Evolutionary conservation across 2,113 vertebrate genomes (phyloP), one percentile per base, ranked within the genome.

Genomic region (Pipa parva): DNA sequence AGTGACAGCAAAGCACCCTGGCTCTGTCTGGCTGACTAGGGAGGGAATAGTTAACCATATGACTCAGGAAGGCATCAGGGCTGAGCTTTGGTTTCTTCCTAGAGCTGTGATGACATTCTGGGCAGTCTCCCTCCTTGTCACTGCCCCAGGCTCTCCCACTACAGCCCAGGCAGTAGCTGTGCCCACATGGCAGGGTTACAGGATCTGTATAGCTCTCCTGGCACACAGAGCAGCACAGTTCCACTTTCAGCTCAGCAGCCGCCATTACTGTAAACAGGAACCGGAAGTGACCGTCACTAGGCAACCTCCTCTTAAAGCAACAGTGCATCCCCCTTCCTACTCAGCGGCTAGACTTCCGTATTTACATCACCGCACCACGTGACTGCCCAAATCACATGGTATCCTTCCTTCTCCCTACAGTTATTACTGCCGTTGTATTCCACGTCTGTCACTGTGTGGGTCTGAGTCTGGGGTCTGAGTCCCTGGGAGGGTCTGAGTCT

Each of bases 191-290:
- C 59, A 61, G 42, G 9, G 42, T 46, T 21, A 61, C 42, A 13
- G 59, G 59, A 4, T 22, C 5, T 2, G 1, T 61, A 22, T 48
- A 61, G 1, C 46, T 13, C 17, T 29, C 20, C n/a, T 28, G 42
- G 17, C 59, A 61, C n/a, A 61, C 20, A 26, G 59, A 18, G 59
- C 59, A 61, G 37, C 2, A 2, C 37, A 60, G 39, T 5, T 60
- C 58, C 3, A 46, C 42, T 48, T 6, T 21, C 7, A 48, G 9
- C 2, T 7, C 26, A 9, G 25, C 25, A 31, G 36, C 36, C 13
- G 21, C 33, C 18, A 33, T 36, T 10, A 9, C 5, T 2, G 21
- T 13, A 11, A 7, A 7, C 17, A 57, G 3, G 11, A 36, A 13
- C 12, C 10, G 18, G 21, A 57, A 37, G n/a, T n/a, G 52, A 31